Base-by-base conservation (phyloP, 2,113 vertebrate species). In the Riparia riparia region DNA sequence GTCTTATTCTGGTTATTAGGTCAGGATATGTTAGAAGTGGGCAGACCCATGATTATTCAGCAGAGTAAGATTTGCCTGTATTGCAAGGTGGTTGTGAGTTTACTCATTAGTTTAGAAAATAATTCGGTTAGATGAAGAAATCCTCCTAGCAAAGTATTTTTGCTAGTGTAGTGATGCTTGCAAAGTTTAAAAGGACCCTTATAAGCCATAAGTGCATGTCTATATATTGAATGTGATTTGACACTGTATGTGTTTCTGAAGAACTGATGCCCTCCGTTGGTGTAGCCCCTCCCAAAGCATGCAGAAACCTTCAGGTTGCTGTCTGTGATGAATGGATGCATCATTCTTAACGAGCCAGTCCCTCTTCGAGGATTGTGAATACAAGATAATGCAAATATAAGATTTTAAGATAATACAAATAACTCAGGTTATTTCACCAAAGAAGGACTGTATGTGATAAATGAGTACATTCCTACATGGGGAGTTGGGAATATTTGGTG, bases 171-270 rank as follows among this genome's bases (percentile, higher is more conserved):
- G 3, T 1, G 1, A 17, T 56, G 25, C 24, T 82, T 56, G 34
- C 37, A 29, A 39, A 26, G 17, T 39, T 76, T 47, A 32, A 29
- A 84, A 80, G 31, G 29, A 45, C 12, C 11, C 18, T 37, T 34
- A 2, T 1, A 5, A 53, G 10, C 34, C 17, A 0, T 26, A 37
- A 49, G 21, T 49, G 8, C 6, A 1, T 28, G 12, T 10, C 1
- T 44, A 0, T 32, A 9, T 56, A 39, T 2, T 28, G 47, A 79
- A 20, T 60, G 32, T n/a, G 37, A 10, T 72, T 85, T 64, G 12
- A 8, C 32, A 10, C 26, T 51, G 0, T 15, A 1, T 25, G 2
- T 24, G 15, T 57, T 50, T 60, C n/a, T 74, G 34, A 24, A 26
- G 22, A 81, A 45, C n/a, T 34, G 14, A 14, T 3, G 5, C 10